Conservation (phyloP, 2,888 invertebrate genomes). For the Oxystoma pomonae region DNA sequence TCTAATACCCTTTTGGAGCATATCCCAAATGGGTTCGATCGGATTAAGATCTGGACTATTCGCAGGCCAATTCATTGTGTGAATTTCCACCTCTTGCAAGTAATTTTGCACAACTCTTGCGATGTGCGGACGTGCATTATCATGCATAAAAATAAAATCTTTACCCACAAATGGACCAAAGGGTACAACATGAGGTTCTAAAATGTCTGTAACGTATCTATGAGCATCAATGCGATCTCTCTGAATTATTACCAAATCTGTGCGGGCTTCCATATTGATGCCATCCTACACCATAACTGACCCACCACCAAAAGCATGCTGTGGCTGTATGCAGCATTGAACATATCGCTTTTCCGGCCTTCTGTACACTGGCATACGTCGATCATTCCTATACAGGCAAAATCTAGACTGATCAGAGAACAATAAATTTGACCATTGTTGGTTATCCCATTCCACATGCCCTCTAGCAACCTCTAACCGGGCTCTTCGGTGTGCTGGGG, state of each 20-base stretch:
- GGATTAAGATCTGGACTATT: constrained; percentile 17
- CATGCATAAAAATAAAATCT: constrained; percentile 16
- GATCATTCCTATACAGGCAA: not conserved
- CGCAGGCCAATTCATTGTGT: constrained; percentile 18
- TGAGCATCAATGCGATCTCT: not conserved
- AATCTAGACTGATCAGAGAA: constrained; percentile 4
- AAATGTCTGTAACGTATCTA: not conserved
- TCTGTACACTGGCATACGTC: constrained; percentile 1
- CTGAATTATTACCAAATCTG: not conserved
- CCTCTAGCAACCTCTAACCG: not conserved
- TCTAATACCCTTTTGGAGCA: constrained; percentile 12
- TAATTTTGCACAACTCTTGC: constrained; percentile 15
- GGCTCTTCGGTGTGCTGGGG: not conserved
- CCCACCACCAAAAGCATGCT: not conserved
- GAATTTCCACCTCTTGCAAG: constrained; percentile 17
- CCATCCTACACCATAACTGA: constrained; percentile 2
- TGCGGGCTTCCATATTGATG: not conserved
- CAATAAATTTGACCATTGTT: not conserved
- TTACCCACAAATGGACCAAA: constrained; percentile 13
- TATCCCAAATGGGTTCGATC: constrained; percentile 18
- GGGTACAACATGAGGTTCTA: constrained; percentile 8
- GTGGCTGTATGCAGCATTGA: not conserved
- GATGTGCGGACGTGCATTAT: constrained; percentile 12
- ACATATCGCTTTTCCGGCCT: not conserved
- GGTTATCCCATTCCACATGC: not conserved